phyloP scores from a whole-genome alignment of 2,797 vertebrate genomes.

The Acrossocheilus wenchowensis region DNA sequence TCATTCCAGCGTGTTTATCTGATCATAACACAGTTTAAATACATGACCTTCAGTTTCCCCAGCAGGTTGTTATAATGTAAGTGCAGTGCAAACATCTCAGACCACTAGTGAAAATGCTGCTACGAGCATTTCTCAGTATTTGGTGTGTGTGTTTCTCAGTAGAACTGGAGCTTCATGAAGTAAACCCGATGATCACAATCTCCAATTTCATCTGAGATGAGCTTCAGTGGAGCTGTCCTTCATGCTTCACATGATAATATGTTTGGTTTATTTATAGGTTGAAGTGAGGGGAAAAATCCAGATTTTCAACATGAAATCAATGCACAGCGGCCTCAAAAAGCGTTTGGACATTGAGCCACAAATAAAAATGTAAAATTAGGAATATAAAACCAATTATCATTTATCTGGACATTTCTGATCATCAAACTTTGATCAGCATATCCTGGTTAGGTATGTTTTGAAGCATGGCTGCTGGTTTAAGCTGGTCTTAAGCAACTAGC shows the following conservation, averaged over 20 bases:
- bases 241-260: not conserved
- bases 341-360: not conserved
- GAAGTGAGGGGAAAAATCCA: not conserved
- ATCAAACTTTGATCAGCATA: not conserved
- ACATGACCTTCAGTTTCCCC: not conserved
- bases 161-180: not conserved
- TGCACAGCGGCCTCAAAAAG: not conserved
- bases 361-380: not conserved
- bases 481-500: no score
- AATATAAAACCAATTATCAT: not conserved
- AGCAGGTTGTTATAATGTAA: not conserved
- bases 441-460: no score
- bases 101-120: not conserved
- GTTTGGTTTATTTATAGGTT: not conserved
- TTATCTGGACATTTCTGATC: not conserved
- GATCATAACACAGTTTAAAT: not conserved
- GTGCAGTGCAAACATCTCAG: no score
- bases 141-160: not conserved
- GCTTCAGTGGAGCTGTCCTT: not conserved
- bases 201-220: not conserved
- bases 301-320: not conserved
- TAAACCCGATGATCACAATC: not conserved
- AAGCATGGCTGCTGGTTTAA: no score
- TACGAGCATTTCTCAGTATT: not conserved
- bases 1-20: not conserved